Conservation (phyloP, 2,888 invertebrate genomes). For the Aricia artaxerxes region DNA sequence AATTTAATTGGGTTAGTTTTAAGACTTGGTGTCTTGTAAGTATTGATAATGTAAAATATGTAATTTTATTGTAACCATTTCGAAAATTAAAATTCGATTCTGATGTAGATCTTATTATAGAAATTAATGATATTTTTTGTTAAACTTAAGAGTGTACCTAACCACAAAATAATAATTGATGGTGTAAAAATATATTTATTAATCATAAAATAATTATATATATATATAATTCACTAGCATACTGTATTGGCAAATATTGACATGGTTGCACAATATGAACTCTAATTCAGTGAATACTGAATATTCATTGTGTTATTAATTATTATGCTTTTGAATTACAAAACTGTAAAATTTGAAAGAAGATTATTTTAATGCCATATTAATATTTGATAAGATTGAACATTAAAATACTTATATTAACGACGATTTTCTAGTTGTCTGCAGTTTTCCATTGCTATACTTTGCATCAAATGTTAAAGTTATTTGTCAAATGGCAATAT, state of each 20-base stretch:
- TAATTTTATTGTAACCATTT: constrained; percentile 28
- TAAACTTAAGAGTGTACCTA: constrained; percentile 9
- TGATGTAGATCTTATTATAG: constrained; percentile 23
- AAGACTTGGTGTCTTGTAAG: constrained; percentile 21
- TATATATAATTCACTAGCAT: background rate
- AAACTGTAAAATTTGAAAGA: background rate
- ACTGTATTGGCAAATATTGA: background rate
- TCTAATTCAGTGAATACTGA: background rate
- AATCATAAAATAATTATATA: background rate
- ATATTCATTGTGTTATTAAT: no score
- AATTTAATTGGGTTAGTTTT: constrained; percentile 25
- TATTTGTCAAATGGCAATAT: background rate
- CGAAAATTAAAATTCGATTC: constrained; percentile 14
- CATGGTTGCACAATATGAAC: background rate
- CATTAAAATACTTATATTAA: background rate
- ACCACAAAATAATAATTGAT: constrained; percentile 12
- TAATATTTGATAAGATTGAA: background rate
- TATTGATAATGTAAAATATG: constrained; percentile 14
- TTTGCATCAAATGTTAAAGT: background rate
- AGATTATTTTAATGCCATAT: constrained; percentile 6
- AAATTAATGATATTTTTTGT: constrained; percentile 27
- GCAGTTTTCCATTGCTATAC: background rate
- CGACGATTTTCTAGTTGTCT: background rate
- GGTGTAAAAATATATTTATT: constrained; percentile 7
- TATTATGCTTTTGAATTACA: background rate